A percentile compares a stretch with the other conserved stretches of the same genome.
Conservation (phyloP, 1,140 invertebrate species). For the Brachystomella parvula region DNA sequence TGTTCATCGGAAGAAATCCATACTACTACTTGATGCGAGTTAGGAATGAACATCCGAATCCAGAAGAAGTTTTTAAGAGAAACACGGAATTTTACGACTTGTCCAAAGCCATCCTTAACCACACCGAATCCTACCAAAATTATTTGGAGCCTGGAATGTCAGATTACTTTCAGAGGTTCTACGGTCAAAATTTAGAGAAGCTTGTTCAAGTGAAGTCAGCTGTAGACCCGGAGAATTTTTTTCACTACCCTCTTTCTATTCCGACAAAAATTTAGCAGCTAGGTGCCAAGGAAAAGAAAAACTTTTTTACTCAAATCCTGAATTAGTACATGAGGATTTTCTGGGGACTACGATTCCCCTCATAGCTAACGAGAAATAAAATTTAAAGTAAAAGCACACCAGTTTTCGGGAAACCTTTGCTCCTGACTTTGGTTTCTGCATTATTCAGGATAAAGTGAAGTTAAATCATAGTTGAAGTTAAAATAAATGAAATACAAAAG, state of each 20-base stretch:
- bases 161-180: not conserved
- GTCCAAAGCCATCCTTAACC: not conserved
- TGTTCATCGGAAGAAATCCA: conserved; percentile 1
- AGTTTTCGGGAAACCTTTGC: too few relatives aligned
- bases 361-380: too few relatives aligned
- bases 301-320: too few relatives aligned
- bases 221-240: conserved; percentile 3
- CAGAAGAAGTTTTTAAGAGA: not conserved
- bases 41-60: not conserved
- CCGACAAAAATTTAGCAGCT: too few relatives aligned
- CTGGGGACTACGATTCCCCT: too few relatives aligned
- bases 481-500: too few relatives aligned
- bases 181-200: not conserved
- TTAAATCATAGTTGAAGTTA: too few relatives aligned
- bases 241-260: not conserved
- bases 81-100: not conserved
- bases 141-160: not conserved
- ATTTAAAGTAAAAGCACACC: too few relatives aligned
- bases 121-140: conserved; percentile 8
- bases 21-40: not conserved
- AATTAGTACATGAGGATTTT: too few relatives aligned
- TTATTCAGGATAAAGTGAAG: too few relatives aligned
- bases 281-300: too few relatives aligned
- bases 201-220: not conserved
- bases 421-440: too few relatives aligned